Evolutionary conservation across 2,888 invertebrate genomes (phyloP), one percentile per base, ranked within the genome.

Genomic region (Sturmia bella): DNA sequence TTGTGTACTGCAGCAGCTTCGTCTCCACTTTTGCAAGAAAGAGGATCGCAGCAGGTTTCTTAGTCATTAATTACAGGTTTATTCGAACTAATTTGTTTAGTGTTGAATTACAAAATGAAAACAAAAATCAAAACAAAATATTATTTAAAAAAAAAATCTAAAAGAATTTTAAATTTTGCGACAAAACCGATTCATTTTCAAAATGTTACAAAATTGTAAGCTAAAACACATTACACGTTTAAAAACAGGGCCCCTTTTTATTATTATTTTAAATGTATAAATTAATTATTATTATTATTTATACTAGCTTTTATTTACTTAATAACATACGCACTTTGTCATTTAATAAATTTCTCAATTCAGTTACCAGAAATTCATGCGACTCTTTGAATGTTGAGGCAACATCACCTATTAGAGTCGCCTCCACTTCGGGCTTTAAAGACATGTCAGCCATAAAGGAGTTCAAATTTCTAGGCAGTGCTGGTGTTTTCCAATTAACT

Each of bases 371-470:
- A 68, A 89, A 86, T 64, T 88, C 87, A 77, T 91, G 91, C 39
- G 89, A 90, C 72, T 90, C 90, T 76, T 88, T 91, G 76, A 91
- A 90, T 70, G 87, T 89, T 32, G 87, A 85, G 11, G 88, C 87
- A 12, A 91, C 90, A 84, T 90, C 90, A 21, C 87, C 87, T 63
- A 90, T 87, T 9, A 90, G 86, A n/a, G 86, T 88, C 59, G 88
- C 86, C 84, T 91, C 91, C 2, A 89, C 87, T 74, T 90, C 88
- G 3, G 91, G 89, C 83, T 90, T 91, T 0, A 91, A 80, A 17
- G 91, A 90, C 89, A 91, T 90, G 75, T 90, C 90, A 17, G 90
- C 87, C 90, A 91, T 90, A 52, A 89, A 90, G 1, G 90, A 89
- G 64, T 86, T 88, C 12, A 91, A 85, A 50, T 89, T 88, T 15